Evolutionary conservation across 2,113 vertebrate genomes (phyloP).

Genomic region (Poeciliopsis turrubarensis): DNA sequence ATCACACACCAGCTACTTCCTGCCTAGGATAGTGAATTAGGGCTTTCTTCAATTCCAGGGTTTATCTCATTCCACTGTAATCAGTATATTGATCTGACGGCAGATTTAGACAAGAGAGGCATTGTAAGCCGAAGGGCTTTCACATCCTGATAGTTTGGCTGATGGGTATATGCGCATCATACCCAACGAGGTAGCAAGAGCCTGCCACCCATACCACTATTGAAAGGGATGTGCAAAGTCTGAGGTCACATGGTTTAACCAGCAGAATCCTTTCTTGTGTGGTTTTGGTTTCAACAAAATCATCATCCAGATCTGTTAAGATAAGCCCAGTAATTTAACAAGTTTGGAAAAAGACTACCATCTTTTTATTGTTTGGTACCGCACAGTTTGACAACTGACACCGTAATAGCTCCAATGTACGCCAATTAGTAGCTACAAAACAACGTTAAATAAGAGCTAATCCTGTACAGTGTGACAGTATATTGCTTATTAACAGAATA

Average conservation of each 20-base stretch:
- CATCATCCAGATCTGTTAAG: no score
- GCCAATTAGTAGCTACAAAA: no score
- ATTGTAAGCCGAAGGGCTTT: conserved; percentile 74
- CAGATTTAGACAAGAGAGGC: conserved; percentile 66
- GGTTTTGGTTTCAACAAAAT: background rate
- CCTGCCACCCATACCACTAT: conserved; percentile 9
- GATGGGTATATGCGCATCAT: conserved; percentile 72
- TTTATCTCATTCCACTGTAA: conserved; percentile 77
- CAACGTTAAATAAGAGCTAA: no score
- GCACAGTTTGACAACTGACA: no score
- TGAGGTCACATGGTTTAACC: conserved; percentile 11
- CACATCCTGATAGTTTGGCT: conserved; percentile 66
- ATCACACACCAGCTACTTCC: conserved; percentile 33
- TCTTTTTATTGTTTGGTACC: background rate
- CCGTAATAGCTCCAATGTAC: no score
- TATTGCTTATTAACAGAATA: no score
- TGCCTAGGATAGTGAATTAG: conserved; percentile 70
- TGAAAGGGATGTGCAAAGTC: background rate
- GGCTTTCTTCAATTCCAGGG: conserved; percentile 61
- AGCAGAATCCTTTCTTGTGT: conserved; percentile 4
- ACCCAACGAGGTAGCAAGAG: conserved; percentile 19
- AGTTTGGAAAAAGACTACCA: no score
- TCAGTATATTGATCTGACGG: conserved; percentile 78
- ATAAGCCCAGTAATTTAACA: background rate
- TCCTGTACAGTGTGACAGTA: no score